phyloP scores from a whole-genome alignment of 2,797 vertebrate species.

The Xenopus petersii region DNA sequence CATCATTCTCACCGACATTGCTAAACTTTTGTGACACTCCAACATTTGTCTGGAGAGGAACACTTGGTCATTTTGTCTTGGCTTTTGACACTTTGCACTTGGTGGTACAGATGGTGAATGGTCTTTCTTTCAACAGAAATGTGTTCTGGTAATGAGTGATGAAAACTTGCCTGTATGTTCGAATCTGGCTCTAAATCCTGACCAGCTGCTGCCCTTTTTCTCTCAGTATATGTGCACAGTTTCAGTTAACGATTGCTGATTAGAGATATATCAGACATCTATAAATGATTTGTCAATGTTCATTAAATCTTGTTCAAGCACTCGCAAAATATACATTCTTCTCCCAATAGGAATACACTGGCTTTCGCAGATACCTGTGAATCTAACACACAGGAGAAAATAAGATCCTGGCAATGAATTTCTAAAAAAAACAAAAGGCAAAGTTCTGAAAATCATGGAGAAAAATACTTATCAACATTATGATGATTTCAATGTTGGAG shows the following conservation, averaged over 20 bases:
- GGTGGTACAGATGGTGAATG: conserved; percentile 43
- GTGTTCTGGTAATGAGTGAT: conserved; percentile 27
- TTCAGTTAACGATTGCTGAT: not conserved
- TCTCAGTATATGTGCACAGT: not conserved
- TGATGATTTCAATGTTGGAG: too few relatives aligned
- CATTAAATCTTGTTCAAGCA: not conserved
- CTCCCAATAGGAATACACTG: too few relatives aligned
- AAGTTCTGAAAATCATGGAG: too few relatives aligned
- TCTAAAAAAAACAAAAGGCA: too few relatives aligned
- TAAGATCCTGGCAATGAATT: too few relatives aligned
- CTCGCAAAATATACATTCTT: too few relatives aligned
- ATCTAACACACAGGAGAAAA: too few relatives aligned
- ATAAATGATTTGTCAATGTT: not conserved
- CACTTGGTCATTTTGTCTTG: conserved; percentile 10
- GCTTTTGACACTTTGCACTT: conserved; percentile 5
- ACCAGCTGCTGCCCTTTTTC: conserved; percentile 19
- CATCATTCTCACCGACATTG: not conserved
- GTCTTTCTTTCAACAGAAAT: conserved; percentile 20
- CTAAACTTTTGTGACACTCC: not conserved
- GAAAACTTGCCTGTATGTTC: conserved; percentile 2
- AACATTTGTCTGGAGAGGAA: conserved; percentile 6
- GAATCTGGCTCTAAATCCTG: conserved; percentile 5
- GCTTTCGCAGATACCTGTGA: too few relatives aligned
- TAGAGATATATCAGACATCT: not conserved
- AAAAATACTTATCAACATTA: too few relatives aligned